Conservation (phyloP, 2,113 vertebrate species). For the Corythaeola cristata region DNA sequence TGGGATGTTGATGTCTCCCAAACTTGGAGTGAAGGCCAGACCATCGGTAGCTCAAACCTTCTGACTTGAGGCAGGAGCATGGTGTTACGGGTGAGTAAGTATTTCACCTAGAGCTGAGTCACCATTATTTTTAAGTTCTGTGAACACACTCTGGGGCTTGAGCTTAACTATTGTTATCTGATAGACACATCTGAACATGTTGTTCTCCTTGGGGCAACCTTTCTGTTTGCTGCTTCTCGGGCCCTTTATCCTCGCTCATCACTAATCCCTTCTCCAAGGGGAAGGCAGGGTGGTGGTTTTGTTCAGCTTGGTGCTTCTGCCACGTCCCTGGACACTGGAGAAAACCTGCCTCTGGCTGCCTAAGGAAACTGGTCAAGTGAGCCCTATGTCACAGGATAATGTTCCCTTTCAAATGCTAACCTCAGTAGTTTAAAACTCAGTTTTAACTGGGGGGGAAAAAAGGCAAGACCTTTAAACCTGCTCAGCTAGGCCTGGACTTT, state of each 20-base stretch:
- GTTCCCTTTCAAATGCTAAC: not conserved
- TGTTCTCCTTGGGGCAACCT: constrained; percentile 1
- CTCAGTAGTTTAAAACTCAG: not conserved
- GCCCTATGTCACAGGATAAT: not conserved
- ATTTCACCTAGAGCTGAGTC: constrained; percentile 18
- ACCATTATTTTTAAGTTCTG: not conserved
- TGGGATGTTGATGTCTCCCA: not conserved
- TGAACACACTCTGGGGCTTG: not conserved
- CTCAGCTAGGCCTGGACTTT: not conserved
- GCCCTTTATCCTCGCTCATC: not conserved
- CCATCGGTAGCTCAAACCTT: not conserved
- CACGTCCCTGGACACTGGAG: not conserved
- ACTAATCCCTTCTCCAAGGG: not conserved
- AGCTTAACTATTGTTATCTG: not conserved
- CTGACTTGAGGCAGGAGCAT: not conserved
- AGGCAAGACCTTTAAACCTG: not conserved
- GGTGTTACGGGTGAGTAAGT: not conserved
- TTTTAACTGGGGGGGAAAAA: not conserved
- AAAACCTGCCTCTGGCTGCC: not conserved
- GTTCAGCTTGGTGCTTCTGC: not conserved
- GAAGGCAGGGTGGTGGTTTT: not conserved
- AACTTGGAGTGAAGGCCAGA: not conserved
- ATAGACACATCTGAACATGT: not conserved
- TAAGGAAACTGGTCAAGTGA: not conserved
- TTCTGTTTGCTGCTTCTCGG: not conserved